A percentile compares a stretch with the other conserved stretches of the same genome.
These are phyloP conservation scores for Gasterosteus aculeatus DNA, from an alignment of 2,113 vertebrate genomes.

Conservation along the genomic window DNA sequence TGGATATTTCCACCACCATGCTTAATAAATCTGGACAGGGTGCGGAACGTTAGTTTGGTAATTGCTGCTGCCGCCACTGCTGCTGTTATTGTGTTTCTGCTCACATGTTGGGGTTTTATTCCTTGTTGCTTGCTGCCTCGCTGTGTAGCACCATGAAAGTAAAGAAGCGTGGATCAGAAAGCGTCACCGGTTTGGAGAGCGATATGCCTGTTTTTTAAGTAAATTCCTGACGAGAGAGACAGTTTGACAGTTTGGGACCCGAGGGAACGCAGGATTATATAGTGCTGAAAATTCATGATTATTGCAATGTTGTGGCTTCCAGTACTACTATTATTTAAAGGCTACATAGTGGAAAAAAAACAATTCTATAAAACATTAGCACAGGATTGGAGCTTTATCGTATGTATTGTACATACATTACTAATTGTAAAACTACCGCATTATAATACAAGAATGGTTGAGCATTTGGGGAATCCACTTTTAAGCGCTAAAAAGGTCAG, in stretches of 20 bases:
- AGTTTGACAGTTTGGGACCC: background rate
- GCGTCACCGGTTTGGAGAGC: slow-evolving; percentile 25
- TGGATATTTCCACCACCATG: slow-evolving; percentile 49
- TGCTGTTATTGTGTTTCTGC: background rate
- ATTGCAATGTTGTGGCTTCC: slow-evolving; percentile 21
- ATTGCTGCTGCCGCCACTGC: slow-evolving; percentile 33
- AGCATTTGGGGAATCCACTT: background rate
- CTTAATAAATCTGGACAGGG: slow-evolving; percentile 52
- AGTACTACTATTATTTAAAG: slow-evolving; percentile 16
- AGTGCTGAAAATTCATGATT: slow-evolving; percentile 33
- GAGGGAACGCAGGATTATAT: background rate
- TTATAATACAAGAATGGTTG: background rate
- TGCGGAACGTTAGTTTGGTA: slow-evolving; percentile 33
- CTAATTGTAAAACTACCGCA: background rate
- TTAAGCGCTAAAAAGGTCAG: slow-evolving; percentile 3
- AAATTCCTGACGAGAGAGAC: slow-evolving; percentile 6
- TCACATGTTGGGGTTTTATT: background rate
- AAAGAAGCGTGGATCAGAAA: background rate
- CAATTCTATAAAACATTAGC: too few species aligned
- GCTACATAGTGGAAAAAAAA: slow-evolving; percentile 8
- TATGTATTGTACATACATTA: background rate
- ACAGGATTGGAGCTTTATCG: background rate
- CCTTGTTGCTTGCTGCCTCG: background rate
- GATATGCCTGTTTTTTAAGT: slow-evolving; percentile 18
- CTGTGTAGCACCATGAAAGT: background rate